Conservation (phyloP, 2,113 vertebrate genomes). For the Gobius niger region DNA sequence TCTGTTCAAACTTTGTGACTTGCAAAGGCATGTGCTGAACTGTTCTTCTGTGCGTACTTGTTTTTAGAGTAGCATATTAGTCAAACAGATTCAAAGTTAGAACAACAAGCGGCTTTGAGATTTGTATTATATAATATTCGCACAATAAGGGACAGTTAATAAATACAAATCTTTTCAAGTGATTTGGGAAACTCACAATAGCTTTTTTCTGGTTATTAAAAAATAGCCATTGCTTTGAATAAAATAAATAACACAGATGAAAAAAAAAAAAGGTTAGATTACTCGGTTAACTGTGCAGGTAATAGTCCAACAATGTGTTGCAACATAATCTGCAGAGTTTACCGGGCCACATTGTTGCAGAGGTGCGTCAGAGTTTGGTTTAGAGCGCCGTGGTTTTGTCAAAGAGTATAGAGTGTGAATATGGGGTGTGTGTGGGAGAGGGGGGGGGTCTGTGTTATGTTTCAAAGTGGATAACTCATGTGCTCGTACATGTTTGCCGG, state of each 20-base stretch:
- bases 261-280: background rate
- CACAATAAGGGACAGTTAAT: background rate
- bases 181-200: background rate
- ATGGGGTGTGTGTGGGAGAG: constrained; percentile 23
- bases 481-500: constrained; percentile 13
- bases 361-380: constrained; percentile 46
- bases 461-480: constrained; percentile 32
- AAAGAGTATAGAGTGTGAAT: constrained; percentile 51
- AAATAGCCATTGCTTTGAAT: background rate
- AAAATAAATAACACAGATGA: background rate
- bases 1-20: constrained; percentile 28
- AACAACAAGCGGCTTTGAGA: background rate
- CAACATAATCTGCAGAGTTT: constrained; percentile 61
- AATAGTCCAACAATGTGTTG: constrained; percentile 13
- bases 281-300: background rate
- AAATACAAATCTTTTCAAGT: constrained; percentile 46
- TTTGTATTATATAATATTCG: background rate
- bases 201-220: background rate
- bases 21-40: constrained; percentile 5
- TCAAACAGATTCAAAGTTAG: constrained; percentile 9
- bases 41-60: constrained; percentile 11
- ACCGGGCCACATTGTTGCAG: constrained; percentile 49
- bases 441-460: constrained; percentile 33
- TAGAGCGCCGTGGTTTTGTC: constrained; percentile 51
- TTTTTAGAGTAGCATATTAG: background rate